Evolutionary conservation across 1,140 invertebrate species (phyloP), one percentile per base, ranked within the genome.

Genomic region (Zaprionus vittiger): DNA sequence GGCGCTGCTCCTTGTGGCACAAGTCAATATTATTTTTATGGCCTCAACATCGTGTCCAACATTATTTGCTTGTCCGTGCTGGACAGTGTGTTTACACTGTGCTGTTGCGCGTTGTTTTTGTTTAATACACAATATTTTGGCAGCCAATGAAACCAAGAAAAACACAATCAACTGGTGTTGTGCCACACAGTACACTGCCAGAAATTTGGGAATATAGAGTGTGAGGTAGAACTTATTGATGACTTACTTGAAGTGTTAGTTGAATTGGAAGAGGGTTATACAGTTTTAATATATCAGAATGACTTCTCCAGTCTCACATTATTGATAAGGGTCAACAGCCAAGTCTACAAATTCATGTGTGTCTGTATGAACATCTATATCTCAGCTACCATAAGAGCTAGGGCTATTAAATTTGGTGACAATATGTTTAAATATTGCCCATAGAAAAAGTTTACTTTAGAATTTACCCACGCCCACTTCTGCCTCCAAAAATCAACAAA

Each of bases 1-100:
- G 31, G 2, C 44, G 52, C 15, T 9, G n/a, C 47, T 57, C 9
- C 41, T 60, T 76, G 60, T 28, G 72, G 66, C 61, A n/a, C 61
- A n/a, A 44, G 77, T 76, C 73, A 76, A 79, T 79, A 79, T 79
- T 71, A 47, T 61, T 79, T 31, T 49, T 62, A 71, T 52, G 55
- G 66, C 73, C 61, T 37, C 37, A 59, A n/a, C 34, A 37, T 17
- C 15, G 57, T 60, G 57, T 44, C 9, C 9, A 44, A 54, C 44
- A 73, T 56, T 28, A 68, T 62, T 63, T 73, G 56, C 55, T 61
- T 61, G 41, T 26, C n/a, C 44, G 5, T 54, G 20, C n/a, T 59
- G 31, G 54, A 52, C 44, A 56, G 41, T 75, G 41, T 75, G 66
- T 75, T 64, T 41, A 75, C 73, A 71, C 17, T 75, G 41, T 49